Percentiles rank a stretch among this genome's conserved stretches.
Conservation (phyloP, 2,113 vertebrate species). For the Tetrao urogallus region DNA sequence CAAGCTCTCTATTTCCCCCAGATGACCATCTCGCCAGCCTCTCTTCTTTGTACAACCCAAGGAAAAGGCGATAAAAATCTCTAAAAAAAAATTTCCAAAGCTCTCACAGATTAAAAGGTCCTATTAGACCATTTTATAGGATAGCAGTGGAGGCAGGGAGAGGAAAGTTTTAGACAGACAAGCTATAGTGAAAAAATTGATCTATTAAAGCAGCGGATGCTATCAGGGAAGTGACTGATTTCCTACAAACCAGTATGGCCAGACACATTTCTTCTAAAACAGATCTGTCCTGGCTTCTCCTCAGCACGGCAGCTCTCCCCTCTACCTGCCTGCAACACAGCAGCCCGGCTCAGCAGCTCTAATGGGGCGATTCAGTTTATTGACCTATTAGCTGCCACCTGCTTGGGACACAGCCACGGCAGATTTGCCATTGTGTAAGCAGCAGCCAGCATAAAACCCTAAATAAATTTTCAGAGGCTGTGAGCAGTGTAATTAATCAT, state of each 20-base stretch:
- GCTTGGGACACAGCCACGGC: not conserved
- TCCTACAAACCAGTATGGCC: not conserved
- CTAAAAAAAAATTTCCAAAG: not conserved
- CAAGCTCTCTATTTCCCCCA: not conserved
- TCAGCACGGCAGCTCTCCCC: not conserved
- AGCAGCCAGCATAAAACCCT: conserved; percentile 10
- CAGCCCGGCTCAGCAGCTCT: not conserved
- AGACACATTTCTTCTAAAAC: not conserved
- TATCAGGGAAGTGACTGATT: not conserved
- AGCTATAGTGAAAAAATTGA: not conserved
- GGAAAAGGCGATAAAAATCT: not conserved
- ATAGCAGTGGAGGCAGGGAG: not conserved
- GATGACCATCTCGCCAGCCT: not conserved
- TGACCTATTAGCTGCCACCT: conserved; percentile 45
- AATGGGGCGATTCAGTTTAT: not conserved
- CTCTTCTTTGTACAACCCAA: not conserved
- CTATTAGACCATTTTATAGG: not conserved
- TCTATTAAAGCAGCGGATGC: not conserved
- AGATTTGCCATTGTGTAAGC: not conserved
- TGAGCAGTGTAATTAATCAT: conserved; percentile 6
- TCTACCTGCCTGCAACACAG: not conserved
- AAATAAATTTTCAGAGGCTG: not conserved
- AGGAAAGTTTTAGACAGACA: not conserved
- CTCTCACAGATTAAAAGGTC: not conserved
- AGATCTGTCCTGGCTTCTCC: not conserved